Base-by-base conservation (phyloP, 1,140 invertebrate genomes). In the Choristoneura fumiferana region DNA sequence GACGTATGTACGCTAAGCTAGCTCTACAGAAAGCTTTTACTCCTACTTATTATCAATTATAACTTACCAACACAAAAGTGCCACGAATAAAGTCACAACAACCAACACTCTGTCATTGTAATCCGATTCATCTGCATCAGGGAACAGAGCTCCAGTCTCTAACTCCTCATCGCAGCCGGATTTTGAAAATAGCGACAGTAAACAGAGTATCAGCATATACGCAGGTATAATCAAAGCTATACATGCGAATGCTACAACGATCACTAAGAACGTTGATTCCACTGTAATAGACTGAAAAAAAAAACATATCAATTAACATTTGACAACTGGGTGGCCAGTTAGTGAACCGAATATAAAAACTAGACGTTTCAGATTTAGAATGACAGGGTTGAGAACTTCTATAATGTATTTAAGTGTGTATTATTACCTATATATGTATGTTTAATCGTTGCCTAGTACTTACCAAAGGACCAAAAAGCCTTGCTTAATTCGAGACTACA, bases 241-340 rank as follows among this genome's bases (percentile, higher is more conserved):
- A 52, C 84, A 79, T 12, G 75, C 75, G 54, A 88, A 88, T 9
- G 75, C 67, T 55, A 85, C 74, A 34, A 88, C 73, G 60, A 81
- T 73, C 5, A 69, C 77, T 9, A 88, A 65, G 57, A 88, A 88
- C 37, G 81, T 81, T 13, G 85, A 88, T 49, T 88, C 85, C 65
- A 88, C 67, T 73, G 80, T 84, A 58, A 88, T 81, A 52, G 85
- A 82, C 85, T 88, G 81, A 49, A 79, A 82, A 60, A 67, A 1
- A 63, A 71, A 69, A 61, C 12, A 33, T 39, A 49, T 10, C 14
- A 38, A n/a, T 10, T n/a, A n/a, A n/a, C n/a, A n/a, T n/a, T n/a
- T n/a, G n/a, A n/a, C n/a, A n/a, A n/a, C n/a, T n/a, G n/a, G n/a
- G n/a, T n/a, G n/a, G n/a, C n/a, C n/a, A n/a, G n/a, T n/a, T n/a